Conservation (phyloP, 2,113 vertebrate genomes). For the Tenrec ecaudatus region DNA sequence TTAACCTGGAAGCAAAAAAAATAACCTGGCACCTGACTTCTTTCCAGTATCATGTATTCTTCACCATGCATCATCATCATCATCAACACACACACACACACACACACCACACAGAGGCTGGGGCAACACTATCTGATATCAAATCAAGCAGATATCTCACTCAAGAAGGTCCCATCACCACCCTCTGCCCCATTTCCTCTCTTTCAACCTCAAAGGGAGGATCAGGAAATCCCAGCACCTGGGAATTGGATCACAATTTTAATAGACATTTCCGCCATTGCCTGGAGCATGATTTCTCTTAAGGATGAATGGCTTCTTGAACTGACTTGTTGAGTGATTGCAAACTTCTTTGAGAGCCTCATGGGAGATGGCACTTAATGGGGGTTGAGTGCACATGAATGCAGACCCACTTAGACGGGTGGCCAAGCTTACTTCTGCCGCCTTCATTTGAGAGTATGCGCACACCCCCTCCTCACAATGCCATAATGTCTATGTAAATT, state of each 20-base stretch:
- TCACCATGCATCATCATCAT: background rate
- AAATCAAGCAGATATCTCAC: background rate
- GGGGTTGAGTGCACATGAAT: background rate
- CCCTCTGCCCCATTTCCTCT: background rate
- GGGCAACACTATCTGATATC: background rate
- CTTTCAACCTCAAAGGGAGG: background rate
- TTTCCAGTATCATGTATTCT: background rate
- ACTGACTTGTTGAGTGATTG: background rate
- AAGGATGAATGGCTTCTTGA: conserved; percentile 18
- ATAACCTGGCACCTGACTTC: background rate
- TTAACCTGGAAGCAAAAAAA: background rate
- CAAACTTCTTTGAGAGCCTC: conserved; percentile 30
- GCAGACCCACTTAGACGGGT: background rate
- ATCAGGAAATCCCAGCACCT: background rate
- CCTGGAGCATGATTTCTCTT: conserved; percentile 22
- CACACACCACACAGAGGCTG: background rate
- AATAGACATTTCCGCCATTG: background rate
- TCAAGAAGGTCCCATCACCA: background rate
- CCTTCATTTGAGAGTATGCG: background rate
- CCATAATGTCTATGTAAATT: conserved; percentile 70
- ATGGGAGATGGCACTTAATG: background rate
- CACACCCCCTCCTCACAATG: background rate
- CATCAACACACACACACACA: too few relatives aligned
- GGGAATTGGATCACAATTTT: conserved; percentile 24
- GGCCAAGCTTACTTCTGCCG: background rate